These are phyloP conservation scores for Neoseiulus cucumeris DNA, from an alignment of 1,140 invertebrate genomes.

Conservation along the genomic window DNA sequence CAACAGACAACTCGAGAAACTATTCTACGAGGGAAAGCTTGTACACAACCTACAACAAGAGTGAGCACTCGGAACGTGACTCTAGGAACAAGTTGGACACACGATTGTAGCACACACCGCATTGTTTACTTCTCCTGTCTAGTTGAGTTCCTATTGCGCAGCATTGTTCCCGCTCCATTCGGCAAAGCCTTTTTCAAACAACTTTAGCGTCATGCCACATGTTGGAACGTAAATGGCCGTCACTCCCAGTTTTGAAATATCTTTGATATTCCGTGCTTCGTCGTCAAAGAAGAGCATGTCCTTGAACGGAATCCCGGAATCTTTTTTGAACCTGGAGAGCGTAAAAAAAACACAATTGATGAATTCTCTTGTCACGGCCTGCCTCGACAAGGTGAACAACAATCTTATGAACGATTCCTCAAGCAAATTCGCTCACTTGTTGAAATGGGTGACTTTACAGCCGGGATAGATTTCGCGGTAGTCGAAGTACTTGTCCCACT, in stretches of 20 bases:
- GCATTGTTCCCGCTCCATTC: neutral
- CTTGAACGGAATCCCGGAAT: conserved; percentile 34
- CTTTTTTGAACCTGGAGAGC: conserved; percentile 35
- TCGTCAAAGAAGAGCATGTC: conserved; percentile 54
- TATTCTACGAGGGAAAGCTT: no score
- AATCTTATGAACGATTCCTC: no score
- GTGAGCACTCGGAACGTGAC: no score
- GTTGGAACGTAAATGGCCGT: neutral
- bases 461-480: conserved; percentile 55
- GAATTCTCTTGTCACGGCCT: conserved; percentile 1
- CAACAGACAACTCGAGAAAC: no score
- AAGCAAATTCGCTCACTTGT: conserved; percentile 36
- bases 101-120: no score
- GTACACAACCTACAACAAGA: no score
- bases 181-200: neutral
- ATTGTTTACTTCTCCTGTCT: no score
- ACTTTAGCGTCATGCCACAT: neutral
- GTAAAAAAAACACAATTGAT: conserved; percentile 12
- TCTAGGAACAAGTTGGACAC: no score
- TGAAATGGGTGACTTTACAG: conserved; percentile 44
- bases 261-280: conserved; percentile 39
- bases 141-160: no score
- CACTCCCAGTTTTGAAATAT: conserved; percentile 33
- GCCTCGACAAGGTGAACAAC: no score
- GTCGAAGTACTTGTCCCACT: conserved; percentile 46